phyloP scores from a whole-genome alignment of 2,797 vertebrate species.

The Botia kubotai region DNA sequence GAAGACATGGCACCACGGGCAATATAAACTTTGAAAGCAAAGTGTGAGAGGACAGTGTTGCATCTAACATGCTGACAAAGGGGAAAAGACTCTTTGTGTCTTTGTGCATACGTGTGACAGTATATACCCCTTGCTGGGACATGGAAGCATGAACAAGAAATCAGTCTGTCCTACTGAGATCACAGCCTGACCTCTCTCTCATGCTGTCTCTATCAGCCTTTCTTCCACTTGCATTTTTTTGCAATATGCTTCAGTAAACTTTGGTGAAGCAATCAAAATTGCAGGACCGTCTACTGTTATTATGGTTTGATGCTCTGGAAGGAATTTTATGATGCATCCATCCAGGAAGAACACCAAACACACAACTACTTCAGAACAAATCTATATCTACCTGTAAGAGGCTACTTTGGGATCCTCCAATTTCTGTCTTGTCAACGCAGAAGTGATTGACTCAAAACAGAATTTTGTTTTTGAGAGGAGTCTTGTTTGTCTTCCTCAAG shows the following conservation, averaged over 20 bases:
- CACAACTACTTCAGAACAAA: neutral
- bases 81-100: neutral
- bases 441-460: constrained; percentile 5
- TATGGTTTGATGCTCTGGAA: constrained; percentile 8
- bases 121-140: constrained; percentile 26
- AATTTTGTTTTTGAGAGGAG: neutral
- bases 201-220: constrained; percentile 38
- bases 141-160: constrained; percentile 25
- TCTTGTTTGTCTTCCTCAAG: neutral
- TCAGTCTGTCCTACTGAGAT: constrained; percentile 40
- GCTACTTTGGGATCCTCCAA: neutral
- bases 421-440: neutral
- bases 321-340: constrained; percentile 13
- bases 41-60: neutral
- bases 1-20: neutral
- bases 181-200: constrained; percentile 35
- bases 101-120: constrained; percentile 9
- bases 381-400: neutral
- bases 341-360: constrained; percentile 3
- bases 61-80: neutral
- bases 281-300: constrained; percentile 24
- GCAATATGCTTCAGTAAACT: constrained; percentile 35
- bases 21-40: neutral
- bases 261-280: constrained; percentile 6
- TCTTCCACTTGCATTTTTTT: constrained; percentile 37